phyloP scores from a whole-genome alignment of 2,113 vertebrate genomes.

The Silurus glanis region DNA sequence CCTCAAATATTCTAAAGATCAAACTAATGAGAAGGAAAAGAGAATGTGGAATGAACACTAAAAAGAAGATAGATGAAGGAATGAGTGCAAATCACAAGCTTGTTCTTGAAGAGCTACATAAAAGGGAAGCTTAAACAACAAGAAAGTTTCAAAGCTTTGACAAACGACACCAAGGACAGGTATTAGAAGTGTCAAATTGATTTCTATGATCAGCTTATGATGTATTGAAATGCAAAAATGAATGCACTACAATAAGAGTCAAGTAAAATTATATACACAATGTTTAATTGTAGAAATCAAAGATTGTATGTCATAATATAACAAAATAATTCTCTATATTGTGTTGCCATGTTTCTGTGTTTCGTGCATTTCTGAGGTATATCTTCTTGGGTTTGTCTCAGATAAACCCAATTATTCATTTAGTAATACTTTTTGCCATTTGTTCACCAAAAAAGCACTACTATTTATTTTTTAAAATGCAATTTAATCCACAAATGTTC shows the following conservation, averaged over 20 bases:
- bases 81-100: neutral
- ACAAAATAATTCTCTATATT: neutral
- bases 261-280: neutral
- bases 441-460: neutral
- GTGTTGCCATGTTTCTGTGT: neutral
- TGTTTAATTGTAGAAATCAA: neutral
- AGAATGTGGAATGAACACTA: neutral
- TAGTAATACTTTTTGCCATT: neutral
- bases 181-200: neutral
- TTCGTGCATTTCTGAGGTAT: neutral
- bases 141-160: neutral
- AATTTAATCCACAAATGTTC: neutral
- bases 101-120: neutral
- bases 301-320: neutral
- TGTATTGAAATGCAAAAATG: neutral
- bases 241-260: neutral
- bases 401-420: neutral
- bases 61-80: too few species aligned
- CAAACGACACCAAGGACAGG: neutral
- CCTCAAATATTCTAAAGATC: neutral
- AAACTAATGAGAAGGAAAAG: neutral
- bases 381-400: neutral
- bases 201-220: neutral
- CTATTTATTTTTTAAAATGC: neutral
- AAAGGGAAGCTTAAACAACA: neutral